phyloP scores from a whole-genome alignment of 2,113 vertebrate genomes.

The Sinosuthora webbiana region DNA sequence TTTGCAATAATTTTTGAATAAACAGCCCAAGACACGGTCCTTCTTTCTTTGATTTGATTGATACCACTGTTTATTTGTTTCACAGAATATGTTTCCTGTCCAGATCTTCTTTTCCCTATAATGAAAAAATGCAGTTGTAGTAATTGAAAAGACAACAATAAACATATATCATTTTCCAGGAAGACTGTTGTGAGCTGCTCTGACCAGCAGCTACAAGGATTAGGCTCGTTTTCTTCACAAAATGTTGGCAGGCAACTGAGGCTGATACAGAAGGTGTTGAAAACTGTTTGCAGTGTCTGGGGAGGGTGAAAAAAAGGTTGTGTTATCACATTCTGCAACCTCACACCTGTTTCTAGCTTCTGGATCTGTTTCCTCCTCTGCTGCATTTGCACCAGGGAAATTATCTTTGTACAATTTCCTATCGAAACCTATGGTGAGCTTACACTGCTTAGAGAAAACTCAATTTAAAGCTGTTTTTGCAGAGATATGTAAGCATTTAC shows the following conservation, averaged over 20 bases:
- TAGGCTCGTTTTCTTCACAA: not conserved
- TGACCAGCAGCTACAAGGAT: slow-evolving; percentile 21
- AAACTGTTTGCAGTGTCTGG: slow-evolving; percentile 5
- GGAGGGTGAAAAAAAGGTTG: slow-evolving; percentile 2
- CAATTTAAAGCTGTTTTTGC: not conserved
- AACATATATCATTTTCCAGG: slow-evolving; percentile 24
- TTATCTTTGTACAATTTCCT: not conserved
- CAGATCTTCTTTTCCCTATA: not conserved
- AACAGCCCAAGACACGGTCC: not conserved
- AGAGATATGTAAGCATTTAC: not conserved
- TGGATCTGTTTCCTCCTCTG: not conserved
- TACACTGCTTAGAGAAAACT: not conserved
- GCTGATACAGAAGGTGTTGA: slow-evolving; percentile 35
- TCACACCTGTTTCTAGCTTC: not conserved
- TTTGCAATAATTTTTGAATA: not conserved
- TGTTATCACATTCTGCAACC: not conserved
- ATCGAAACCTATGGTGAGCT: not conserved
- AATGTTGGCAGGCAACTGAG: not conserved
- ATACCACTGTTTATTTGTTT: not conserved
- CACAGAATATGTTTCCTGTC: not conserved
- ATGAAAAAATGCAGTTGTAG: not conserved
- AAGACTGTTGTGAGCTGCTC: not conserved
- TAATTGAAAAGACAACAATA: not conserved
- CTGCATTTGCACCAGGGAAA: not conserved
- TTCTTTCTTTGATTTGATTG: not conserved